Evolutionary conservation across 2,888 invertebrate genomes (phyloP).

Genomic region (Lasioglossum villosulum): DNA sequence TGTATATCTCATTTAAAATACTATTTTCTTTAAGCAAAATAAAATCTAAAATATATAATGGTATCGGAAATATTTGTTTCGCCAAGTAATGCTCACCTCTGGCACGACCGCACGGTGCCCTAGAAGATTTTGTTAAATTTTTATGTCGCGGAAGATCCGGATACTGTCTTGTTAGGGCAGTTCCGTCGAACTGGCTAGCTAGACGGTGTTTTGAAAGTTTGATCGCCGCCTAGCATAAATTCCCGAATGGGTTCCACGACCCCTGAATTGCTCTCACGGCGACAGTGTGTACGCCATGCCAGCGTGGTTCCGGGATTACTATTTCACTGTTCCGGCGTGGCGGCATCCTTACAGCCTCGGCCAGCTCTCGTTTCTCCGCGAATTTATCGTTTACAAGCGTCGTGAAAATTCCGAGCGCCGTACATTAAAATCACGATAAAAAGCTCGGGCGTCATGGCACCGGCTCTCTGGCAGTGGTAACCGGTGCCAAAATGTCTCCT

Average conservation of each 20-base stretch:
- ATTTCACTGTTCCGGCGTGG: not conserved
- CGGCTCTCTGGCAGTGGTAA: not conserved
- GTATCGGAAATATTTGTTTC: too few species aligned
- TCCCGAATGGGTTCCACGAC: not conserved
- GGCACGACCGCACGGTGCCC: too few species aligned
- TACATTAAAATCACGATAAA: constrained; percentile 6
- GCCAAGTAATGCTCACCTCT: too few species aligned
- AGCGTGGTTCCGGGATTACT: not conserved
- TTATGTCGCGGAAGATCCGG: too few species aligned
- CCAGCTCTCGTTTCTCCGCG: not conserved
- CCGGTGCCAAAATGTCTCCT: not conserved
- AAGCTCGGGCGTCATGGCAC: not conserved
- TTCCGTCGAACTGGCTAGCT: not conserved
- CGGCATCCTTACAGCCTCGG: not conserved
- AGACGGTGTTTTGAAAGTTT: not conserved
- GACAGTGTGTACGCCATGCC: not conserved
- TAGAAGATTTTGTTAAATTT: too few species aligned
- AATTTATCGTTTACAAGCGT: constrained; percentile 3
- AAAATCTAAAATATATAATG: too few species aligned
- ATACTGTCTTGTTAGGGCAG: not conserved
- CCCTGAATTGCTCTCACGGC: constrained; percentile 8
- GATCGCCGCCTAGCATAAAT: not conserved
- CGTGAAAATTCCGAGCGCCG: not conserved
- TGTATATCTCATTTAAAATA: too few species aligned
- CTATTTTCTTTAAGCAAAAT: too few species aligned